Evolutionary conservation across 1,140 invertebrate species (phyloP).

Genomic region (Harpegnathos saltator): DNA sequence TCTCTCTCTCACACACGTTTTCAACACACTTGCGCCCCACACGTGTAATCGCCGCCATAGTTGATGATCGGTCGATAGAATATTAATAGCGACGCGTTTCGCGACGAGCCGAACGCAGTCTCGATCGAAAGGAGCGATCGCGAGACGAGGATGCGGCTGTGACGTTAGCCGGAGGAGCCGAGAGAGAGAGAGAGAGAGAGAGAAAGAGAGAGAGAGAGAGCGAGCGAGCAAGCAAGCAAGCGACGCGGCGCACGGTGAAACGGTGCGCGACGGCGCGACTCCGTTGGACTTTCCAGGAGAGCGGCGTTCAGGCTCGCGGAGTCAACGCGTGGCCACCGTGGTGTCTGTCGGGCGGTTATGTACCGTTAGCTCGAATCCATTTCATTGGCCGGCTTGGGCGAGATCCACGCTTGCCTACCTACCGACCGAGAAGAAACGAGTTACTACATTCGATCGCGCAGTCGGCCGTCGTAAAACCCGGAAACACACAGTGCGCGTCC

Average conservation of each 20-base stretch:
- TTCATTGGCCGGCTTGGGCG: slow-evolving; percentile 68
- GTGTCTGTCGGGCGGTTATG: slow-evolving; percentile 66
- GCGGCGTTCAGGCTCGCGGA: slow-evolving; percentile 63
- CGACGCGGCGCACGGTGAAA: neutral
- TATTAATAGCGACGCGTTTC: slow-evolving; percentile 63
- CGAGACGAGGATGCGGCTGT: slow-evolving; percentile 38
- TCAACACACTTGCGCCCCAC: slow-evolving; percentile 3
- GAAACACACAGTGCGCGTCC: slow-evolving; percentile 63
- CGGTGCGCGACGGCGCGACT: slow-evolving; percentile 61
- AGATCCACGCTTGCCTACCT: slow-evolving; percentile 64
- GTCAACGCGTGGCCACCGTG: slow-evolving; percentile 66
- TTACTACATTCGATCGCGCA: slow-evolving; percentile 65
- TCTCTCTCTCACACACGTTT: neutral
- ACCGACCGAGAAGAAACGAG: slow-evolving; percentile 61
- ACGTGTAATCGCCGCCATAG: slow-evolving; percentile 72
- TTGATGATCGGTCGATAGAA: slow-evolving; percentile 70
- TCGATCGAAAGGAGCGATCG: slow-evolving; percentile 21
- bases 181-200: slow-evolving; percentile 22
- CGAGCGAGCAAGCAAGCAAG: no score
- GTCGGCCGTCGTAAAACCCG: slow-evolving; percentile 70
- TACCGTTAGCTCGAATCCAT: slow-evolving; percentile 79
- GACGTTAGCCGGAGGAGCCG: slow-evolving; percentile 5
- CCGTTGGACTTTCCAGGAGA: slow-evolving; percentile 56
- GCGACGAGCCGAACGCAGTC: slow-evolving; percentile 40
- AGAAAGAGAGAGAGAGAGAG: slow-evolving; percentile 44